Evolutionary conservation across 2,113 vertebrate species (phyloP), one percentile per base, ranked within the genome.

Genomic region (Ammodytes marinus): DNA sequence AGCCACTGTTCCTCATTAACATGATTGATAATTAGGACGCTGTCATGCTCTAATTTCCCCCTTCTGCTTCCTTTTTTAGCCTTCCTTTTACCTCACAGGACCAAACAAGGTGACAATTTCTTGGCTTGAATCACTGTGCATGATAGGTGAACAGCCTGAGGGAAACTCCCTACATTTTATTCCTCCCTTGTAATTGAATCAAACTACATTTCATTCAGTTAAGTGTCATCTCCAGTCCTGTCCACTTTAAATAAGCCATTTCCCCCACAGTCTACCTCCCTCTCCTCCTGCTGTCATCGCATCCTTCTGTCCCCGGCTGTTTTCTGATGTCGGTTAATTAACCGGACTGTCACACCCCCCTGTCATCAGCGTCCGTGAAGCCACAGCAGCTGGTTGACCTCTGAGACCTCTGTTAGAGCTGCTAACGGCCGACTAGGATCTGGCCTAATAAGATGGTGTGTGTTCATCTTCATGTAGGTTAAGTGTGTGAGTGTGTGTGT

Each of bases 331-430:
- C 52, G 17, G 80, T 89, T 89, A 89, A 90, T 93, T 89, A 89
- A 83, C 74, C 69, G 1, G 61, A 74, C 79, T 63, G 60, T 74
- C 81, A 68, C 87, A 74, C 85, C 79, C 84, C 83, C 83, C 85
- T 86, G 89, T 92, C 92, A 90, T 87, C 90, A 85, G 65, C 49
- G 6, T 83, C 80, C 14, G 46, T 58, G 85, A 91, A 80, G 80
- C 63, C 27, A 77, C 68, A 92, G 80, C 91, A 93, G 91, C 91
- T 92, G 92, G 83, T 78, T 60, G 91, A 93, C 92, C 92, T 73
- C 45, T 40, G 14, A 46, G 83, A 89, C 88, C 91, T 86, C 61
- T 86, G 46, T 19, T 69, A 80, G 66, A 61, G 74, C 79, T 76
- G 71, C 86, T 92, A 87, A 93, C 88, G 83, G 89, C 82, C 76